These are phyloP conservation scores for Caenorhabditis sp. DNA, from an alignment of 2,888 invertebrate species.

Conservation along the genomic window DNA sequence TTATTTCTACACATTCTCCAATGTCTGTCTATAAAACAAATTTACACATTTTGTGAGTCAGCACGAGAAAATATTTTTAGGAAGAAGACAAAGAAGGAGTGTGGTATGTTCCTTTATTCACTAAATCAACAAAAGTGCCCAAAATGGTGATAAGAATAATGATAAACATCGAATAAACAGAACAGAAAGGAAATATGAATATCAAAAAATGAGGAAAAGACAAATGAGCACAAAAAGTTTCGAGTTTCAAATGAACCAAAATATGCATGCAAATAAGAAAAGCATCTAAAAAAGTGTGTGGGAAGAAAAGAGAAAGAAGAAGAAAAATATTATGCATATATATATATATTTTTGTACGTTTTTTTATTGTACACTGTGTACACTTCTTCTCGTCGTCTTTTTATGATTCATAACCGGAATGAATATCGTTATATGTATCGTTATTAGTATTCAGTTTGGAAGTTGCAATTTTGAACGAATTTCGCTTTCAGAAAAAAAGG, in stretches of 20 bases:
- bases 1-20: too few relatives aligned
- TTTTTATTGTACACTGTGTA: neutral
- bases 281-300: neutral
- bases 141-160: neutral
- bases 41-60: too few relatives aligned
- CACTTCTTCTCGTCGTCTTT: conserved; percentile 1
- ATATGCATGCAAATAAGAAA: neutral
- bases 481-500: too few relatives aligned
- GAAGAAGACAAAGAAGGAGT: neutral
- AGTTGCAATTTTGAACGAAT: too few relatives aligned
- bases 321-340: neutral
- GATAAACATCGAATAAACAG: neutral
- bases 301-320: neutral
- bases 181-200: neutral
- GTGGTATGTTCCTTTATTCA: neutral
- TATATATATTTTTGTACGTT: neutral
- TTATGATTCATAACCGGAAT: conserved; percentile 1
- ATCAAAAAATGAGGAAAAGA: neutral
- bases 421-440: neutral
- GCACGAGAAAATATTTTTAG: neutral
- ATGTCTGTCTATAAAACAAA: too few relatives aligned
- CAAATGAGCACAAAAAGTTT: conserved; percentile 19
- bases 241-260: conserved; percentile 7
- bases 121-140: neutral
- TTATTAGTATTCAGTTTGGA: neutral